Evolutionary conservation across 2,797 vertebrate species (phyloP).

Genomic region (Mastacembelus armatus): DNA sequence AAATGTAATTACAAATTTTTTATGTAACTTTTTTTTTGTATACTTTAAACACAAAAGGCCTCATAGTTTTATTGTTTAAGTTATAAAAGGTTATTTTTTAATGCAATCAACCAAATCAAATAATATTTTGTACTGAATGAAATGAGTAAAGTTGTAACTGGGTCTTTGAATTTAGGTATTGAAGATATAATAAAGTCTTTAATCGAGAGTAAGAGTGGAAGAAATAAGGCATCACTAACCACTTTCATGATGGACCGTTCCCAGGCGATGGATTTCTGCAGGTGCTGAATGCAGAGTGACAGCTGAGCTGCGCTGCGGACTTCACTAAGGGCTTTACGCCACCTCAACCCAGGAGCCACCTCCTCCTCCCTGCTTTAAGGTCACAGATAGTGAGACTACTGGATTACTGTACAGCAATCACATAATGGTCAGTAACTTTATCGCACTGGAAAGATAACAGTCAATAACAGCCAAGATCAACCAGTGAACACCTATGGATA

Average conservation of each 20-base stretch:
- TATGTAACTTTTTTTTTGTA: background rate
- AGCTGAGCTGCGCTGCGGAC: constrained; percentile 95
- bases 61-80: no score
- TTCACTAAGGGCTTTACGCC: constrained; percentile 91
- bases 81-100: no score
- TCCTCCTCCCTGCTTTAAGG: constrained; percentile 91
- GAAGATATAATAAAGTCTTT: constrained; percentile 6
- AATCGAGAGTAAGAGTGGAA: background rate
- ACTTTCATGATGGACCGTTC: constrained; percentile 97
- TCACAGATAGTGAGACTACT: constrained; percentile 17
- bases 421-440: background rate
- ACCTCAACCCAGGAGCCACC: constrained; percentile 92
- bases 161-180: background rate
- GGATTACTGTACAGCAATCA: background rate
- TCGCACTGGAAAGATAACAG: constrained; percentile 41
- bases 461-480: background rate
- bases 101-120: no score
- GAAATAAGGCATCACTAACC: constrained; percentile 82
- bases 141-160: no score
- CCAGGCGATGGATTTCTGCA: constrained; percentile 97
- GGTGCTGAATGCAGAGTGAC: constrained; percentile 95
- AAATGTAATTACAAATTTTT: constrained; percentile 40
- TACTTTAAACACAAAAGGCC: no score
- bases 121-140: no score
- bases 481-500: constrained; percentile 41